Base-by-base conservation (phyloP, 2,888 invertebrate species). In the Cerastis rubricosa region DNA sequence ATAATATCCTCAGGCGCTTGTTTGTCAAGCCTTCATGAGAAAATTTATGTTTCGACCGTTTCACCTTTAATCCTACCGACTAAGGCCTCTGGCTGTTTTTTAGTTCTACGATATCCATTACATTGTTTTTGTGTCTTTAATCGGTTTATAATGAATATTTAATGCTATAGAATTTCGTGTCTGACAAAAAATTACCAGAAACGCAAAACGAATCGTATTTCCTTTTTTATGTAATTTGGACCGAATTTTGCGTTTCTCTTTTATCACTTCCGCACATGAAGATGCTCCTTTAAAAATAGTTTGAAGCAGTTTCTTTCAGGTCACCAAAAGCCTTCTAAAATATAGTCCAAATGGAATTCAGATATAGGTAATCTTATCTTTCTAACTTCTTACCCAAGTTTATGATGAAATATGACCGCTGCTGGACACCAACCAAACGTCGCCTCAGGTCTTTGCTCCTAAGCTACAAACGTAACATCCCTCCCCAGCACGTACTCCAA, bases 71-170 rank as follows among this genome's bases (percentile, higher is more conserved):
- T 76, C 74, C 67, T 72, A 54, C 73, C 76, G 72, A 61, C 65
- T 49, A 66, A 76, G 59, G 78, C 85, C 84, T 70, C 73, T 25
- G 75, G 67, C 78, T 35, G 45, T 82, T 80, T 74, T 84, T 79
- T 71, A 43, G 66, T 57, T 70, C 59, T 57, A 71, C 66, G 54
- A 75, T 82, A 81, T 79, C 64, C 72, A 80, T 85, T 84, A 84
- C 80, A 83, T 66, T 69, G 69, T 83, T 88, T 88, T 88, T 88
- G 74, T 80, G 63, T 64, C 74, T 79, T 68, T 88, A 88, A 88
- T 88, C 78, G 78, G 59, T 85, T 86, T 87, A 78, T 88, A 87
- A 88, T 86, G 88, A 87, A 85, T 83, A 78, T 82, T 80, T 87
- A 87, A 87, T 88, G 76, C 68, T 84, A 87, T 82, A 84, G 81